A percentile compares a stretch with the other conserved stretches of the same genome.
Conservation (phyloP, 2,113 vertebrate species). For the Bubo bubo region DNA sequence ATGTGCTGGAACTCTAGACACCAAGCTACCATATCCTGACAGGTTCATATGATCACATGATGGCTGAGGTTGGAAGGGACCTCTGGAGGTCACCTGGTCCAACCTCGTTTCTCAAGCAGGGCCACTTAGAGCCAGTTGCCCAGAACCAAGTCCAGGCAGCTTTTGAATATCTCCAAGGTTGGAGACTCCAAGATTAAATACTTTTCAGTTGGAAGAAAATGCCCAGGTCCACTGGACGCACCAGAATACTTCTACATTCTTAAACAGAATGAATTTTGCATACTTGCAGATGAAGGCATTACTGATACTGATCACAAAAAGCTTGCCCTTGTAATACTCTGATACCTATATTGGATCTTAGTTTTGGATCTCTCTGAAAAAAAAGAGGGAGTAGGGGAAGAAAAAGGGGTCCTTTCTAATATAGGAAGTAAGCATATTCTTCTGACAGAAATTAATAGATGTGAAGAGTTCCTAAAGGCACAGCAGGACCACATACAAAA, state of each 20-base stretch:
- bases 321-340: not conserved
- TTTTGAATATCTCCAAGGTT: not conserved
- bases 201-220: not conserved
- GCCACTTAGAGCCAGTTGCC: not conserved
- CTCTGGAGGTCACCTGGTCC: not conserved
- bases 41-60: not conserved
- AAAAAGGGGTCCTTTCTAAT: not conserved
- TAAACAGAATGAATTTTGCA: not conserved
- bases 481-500: not conserved
- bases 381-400: not conserved
- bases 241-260: not conserved
- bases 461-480: not conserved
- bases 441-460: not conserved
- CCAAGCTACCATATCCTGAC: not conserved
- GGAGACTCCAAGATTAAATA: not conserved
- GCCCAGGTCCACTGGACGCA: not conserved
- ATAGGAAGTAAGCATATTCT: not conserved
- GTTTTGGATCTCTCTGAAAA: not conserved
- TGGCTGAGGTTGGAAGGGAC: not conserved
- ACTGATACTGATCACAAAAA: not conserved
- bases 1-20: rapidly evolving
- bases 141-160: not conserved
- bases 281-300: not conserved
- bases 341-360: not conserved
- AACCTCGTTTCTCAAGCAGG: not conserved